A percentile compares a stretch with the other conserved stretches of the same genome.
These are phyloP conservation scores for Dasypus novemcinctus DNA, from an alignment of 2,113 vertebrate genomes.

Conservation along the genomic window DNA sequence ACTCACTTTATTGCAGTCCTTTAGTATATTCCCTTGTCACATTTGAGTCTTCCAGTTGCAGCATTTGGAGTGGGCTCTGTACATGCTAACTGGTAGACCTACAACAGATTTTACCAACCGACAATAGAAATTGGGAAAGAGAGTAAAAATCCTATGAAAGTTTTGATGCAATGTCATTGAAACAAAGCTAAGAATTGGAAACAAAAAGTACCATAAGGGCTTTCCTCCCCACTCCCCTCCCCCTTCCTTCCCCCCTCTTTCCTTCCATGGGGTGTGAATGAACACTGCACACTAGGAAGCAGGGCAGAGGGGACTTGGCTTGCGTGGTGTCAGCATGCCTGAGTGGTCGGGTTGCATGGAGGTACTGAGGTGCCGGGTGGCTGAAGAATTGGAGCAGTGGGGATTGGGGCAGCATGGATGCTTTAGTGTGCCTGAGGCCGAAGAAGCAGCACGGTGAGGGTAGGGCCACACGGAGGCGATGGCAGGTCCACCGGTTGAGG, in stretches of 20 bases:
- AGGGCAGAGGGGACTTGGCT: neutral
- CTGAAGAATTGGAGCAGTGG: neutral
- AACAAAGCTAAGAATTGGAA: neutral
- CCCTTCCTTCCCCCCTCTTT: too few relatives aligned
- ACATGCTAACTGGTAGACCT: neutral
- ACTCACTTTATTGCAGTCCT: neutral
- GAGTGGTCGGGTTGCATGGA: neutral
- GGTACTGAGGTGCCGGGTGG: neutral
- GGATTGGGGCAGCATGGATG: accelerated
- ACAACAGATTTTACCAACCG: neutral
- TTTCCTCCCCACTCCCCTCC: neutral
- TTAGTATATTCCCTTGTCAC: neutral
- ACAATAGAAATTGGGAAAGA: neutral
- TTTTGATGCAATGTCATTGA: neutral
- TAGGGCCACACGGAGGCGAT: neutral
- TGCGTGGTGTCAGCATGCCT: neutral
- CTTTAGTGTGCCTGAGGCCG: neutral
- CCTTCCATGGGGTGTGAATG: neutral
- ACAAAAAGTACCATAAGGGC: neutral
- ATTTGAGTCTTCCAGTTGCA: neutral
- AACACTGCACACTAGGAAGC: neutral
- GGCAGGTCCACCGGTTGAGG: neutral
- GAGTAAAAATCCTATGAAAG: neutral
- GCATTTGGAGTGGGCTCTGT: neutral
- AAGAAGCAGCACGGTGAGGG: neutral